phyloP scores from a whole-genome alignment of 2,888 invertebrate genomes.

The Meliscaeva auricollis region DNA sequence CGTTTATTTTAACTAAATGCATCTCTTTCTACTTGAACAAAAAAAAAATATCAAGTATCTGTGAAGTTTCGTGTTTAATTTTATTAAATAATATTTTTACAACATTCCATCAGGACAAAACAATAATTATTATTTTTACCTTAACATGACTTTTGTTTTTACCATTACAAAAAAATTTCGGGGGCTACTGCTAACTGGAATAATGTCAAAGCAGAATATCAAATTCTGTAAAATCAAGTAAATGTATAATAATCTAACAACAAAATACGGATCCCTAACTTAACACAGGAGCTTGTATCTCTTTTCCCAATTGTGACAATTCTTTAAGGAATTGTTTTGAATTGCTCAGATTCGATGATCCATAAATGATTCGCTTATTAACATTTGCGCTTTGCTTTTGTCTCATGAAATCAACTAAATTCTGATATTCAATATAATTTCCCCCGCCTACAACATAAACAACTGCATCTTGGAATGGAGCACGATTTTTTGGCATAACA shows the following conservation, averaged over 20 bases:
- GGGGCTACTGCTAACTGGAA: slow-evolving; percentile 7
- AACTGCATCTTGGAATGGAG: slow-evolving; percentile 93
- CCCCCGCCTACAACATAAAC: slow-evolving; percentile 97
- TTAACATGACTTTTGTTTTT: slow-evolving; percentile 8
- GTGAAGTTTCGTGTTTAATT: slow-evolving; percentile 31
- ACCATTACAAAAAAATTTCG: slow-evolving; percentile 47
- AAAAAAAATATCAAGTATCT: not conserved
- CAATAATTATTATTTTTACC: slow-evolving; percentile 11
- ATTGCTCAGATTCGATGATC: slow-evolving; percentile 96
- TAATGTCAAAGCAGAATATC: slow-evolving; percentile 46
- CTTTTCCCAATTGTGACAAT: slow-evolving; percentile 91
- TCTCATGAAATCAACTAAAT: slow-evolving; percentile 97
- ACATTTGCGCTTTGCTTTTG: slow-evolving; percentile 89
- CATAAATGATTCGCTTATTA: slow-evolving; percentile 95
- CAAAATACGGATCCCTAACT: slow-evolving; percentile 80
- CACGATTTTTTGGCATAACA: slow-evolving; percentile 87
- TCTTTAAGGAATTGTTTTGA: slow-evolving; percentile 98
- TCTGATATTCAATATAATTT: slow-evolving; percentile 99
- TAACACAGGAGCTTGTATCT: slow-evolving; percentile 85
- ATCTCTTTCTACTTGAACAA: not conserved
- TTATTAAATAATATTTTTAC: slow-evolving; percentile 39
- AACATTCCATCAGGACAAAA: slow-evolving; percentile 31
- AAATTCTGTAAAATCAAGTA: slow-evolving; percentile 30
- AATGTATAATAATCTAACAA: slow-evolving; percentile 53
- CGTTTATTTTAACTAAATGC: not conserved